Evolutionary conservation across 1,140 invertebrate species (phyloP).

Genomic region (Ridgeia piscesae): DNA sequence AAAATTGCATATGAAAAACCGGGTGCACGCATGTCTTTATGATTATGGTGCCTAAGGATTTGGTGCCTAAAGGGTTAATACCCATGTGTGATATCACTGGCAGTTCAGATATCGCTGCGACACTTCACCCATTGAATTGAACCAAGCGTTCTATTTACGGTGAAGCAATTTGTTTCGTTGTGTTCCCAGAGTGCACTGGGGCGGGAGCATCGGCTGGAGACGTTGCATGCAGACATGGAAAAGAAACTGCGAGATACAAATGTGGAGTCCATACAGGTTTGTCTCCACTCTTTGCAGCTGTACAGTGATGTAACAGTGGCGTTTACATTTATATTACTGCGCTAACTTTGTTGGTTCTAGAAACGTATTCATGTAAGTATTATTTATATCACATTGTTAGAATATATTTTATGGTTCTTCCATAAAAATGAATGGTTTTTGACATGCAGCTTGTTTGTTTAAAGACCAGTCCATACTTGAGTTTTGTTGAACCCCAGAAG

Average conservation of each 20-base stretch:
- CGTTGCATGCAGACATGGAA: slow-evolving; percentile 39
- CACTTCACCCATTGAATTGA: no score
- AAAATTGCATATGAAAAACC: no score
- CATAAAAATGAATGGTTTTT: background rate
- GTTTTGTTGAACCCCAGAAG: background rate
- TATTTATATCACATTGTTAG: background rate
- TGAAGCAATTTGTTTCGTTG: no score
- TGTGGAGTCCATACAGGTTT: slow-evolving; percentile 48
- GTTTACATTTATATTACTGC: background rate
- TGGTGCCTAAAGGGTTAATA: no score
- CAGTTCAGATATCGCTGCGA: no score
- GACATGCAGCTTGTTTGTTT: background rate
- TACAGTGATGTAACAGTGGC: background rate
- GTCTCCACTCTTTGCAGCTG: background rate
- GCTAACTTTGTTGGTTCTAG: background rate
- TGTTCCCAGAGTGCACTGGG: slow-evolving; percentile 34
- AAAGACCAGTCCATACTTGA: background rate
- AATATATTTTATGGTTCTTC: background rate
- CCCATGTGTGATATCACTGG: no score
- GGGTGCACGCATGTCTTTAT: no score
- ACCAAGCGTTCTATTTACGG: no score
- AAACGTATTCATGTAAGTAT: background rate
- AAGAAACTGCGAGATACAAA: slow-evolving; percentile 43
- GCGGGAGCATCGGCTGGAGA: slow-evolving; percentile 40
- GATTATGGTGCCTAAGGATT: no score